A percentile compares a stretch with the other conserved stretches of the same genome.
phyloP scores from a whole-genome alignment of 2,113 vertebrate species.

The Plecturocebus donacophilus region DNA sequence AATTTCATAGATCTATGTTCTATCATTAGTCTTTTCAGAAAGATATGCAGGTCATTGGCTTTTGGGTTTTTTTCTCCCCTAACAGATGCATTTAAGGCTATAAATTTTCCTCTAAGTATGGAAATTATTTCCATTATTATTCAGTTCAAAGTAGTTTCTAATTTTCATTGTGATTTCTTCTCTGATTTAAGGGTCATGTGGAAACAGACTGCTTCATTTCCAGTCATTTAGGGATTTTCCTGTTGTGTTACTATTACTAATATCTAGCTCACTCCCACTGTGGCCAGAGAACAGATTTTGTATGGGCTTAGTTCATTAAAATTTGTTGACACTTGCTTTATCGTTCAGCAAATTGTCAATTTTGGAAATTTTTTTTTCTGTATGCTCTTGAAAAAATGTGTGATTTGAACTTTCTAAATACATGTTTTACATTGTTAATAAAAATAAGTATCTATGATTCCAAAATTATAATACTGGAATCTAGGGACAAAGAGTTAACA shows the following conservation, averaged over 20 bases:
- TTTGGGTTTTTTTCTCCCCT: background rate
- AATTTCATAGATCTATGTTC: background rate
- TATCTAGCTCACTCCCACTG: background rate
- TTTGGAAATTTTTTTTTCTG: background rate
- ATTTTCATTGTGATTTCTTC: background rate
- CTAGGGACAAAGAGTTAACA: background rate
- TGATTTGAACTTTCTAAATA: constrained; percentile 16
- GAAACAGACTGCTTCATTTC: background rate
- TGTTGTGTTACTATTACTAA: background rate
- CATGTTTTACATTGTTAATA: background rate
- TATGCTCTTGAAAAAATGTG: background rate
- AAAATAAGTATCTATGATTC: background rate
- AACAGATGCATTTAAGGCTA: background rate
- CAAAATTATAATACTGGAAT: background rate
- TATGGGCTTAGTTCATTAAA: background rate
- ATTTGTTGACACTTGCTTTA: background rate
- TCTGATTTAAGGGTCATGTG: background rate
- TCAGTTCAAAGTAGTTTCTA: constrained; percentile 24
- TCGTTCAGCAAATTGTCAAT: background rate
- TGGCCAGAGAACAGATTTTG: background rate
- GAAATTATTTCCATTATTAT: constrained; percentile 42
- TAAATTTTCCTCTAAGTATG: background rate
- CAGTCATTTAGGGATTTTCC: background rate
- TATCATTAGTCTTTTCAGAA: background rate
- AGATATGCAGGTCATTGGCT: background rate